Evolutionary conservation across 1,140 invertebrate genomes (phyloP).

Genomic region (Drosophila lini): DNA sequence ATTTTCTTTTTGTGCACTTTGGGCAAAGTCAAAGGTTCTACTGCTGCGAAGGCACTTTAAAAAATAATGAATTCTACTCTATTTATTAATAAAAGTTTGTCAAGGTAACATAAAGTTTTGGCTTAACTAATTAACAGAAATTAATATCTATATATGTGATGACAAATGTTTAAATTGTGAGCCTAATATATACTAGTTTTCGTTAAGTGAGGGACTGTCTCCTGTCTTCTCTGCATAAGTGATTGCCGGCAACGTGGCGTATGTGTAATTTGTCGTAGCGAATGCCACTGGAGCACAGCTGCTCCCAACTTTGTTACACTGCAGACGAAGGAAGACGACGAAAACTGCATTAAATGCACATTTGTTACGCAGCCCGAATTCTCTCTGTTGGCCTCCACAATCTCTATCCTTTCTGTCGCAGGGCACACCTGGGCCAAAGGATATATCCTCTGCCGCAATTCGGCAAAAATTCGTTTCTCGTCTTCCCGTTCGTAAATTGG

Average conservation of each 20-base stretch:
- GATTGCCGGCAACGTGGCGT: conserved; percentile 70
- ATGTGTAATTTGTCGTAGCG: conserved; percentile 75
- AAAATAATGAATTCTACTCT: background rate
- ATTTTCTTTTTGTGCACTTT: conserved; percentile 28
- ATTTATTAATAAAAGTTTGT: background rate
- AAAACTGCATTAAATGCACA: conserved; percentile 75
- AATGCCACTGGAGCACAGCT: conserved; percentile 45
- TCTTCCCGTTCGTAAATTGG: conserved; percentile 61
- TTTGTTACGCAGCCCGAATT: conserved; percentile 63
- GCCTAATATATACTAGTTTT: background rate
- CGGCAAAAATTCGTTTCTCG: conserved; percentile 44
- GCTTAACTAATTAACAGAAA: background rate
- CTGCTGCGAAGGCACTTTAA: conserved; percentile 12
- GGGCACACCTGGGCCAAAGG: conserved; percentile 51
- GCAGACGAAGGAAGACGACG: conserved; percentile 34
- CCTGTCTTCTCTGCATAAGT: conserved; percentile 51
- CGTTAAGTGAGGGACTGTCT: conserved; percentile 2
- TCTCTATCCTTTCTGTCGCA: conserved; percentile 21
- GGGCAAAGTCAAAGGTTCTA: conserved; percentile 23
- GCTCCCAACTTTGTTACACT: conserved; percentile 46
- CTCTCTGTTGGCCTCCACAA: background rate
- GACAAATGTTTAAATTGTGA: background rate
- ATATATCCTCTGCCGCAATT: conserved; percentile 55
- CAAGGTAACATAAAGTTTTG: no score
- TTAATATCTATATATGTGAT: background rate